These are phyloP conservation scores for Saturnia japonica DNA, from an alignment of 2,888 invertebrate species.

Conservation along the genomic window DNA sequence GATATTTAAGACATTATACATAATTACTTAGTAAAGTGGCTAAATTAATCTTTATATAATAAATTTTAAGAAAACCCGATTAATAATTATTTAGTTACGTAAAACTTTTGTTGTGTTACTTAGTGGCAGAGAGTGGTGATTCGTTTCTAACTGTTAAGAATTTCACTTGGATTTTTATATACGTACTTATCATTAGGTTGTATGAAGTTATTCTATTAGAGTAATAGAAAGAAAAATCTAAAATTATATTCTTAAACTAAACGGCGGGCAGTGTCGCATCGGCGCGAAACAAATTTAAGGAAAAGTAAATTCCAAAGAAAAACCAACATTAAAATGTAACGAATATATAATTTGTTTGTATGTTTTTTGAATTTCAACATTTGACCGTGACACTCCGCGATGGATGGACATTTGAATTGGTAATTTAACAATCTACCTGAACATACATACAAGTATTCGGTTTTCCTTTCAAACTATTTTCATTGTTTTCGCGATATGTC, in stretches of 20 bases:
- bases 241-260: neutral
- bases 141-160: neutral
- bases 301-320: constrained; percentile 9
- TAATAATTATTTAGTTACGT: neutral
- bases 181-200: too few relatives aligned
- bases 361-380: constrained; percentile 7
- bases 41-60: too few relatives aligned
- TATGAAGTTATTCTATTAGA: too few relatives aligned
- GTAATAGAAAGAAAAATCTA: too few relatives aligned
- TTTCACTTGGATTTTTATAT: neutral
- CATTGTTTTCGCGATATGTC: neutral
- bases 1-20: too few relatives aligned
- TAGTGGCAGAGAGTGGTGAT: neutral
- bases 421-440: neutral
- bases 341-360: constrained; percentile 13
- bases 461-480: constrained; percentile 3
- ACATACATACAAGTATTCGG: neutral
- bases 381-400: constrained; percentile 3
- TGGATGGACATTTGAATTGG: constrained; percentile 6
- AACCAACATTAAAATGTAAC: constrained; percentile 7
- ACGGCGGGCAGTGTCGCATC: neutral
- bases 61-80: too few relatives aligned
- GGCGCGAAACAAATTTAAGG: neutral
- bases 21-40: too few relatives aligned
- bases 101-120: neutral